These are phyloP conservation scores for Coboldia fuscipes DNA, from an alignment of 1,140 invertebrate species.

Conservation along the genomic window DNA sequence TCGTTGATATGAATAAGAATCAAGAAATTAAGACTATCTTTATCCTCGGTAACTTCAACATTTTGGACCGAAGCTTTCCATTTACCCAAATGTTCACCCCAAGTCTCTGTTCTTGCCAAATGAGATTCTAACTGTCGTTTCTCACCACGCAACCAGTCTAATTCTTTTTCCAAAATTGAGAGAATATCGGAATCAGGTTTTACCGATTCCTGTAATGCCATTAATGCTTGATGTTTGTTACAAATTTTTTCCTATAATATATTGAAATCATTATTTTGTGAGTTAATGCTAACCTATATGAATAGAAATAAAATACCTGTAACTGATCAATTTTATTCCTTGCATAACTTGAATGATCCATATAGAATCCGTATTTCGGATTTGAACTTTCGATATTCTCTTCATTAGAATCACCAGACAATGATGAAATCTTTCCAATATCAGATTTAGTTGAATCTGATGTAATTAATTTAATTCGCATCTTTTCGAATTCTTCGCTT, in stretches of 20 bases:
- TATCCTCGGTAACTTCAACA: conserved; percentile 55
- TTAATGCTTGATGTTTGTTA: conserved; percentile 59
- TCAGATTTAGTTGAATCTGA: conserved; percentile 31
- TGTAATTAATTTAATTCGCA: conserved; percentile 43
- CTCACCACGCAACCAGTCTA: conserved; percentile 56
- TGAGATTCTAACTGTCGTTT: conserved; percentile 59
- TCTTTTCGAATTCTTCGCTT: conserved; percentile 62
- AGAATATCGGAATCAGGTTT: conserved; percentile 58
- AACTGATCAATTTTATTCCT: conserved; percentile 58
- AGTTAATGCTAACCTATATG: neutral
- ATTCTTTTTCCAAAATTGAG: conserved; percentile 54
- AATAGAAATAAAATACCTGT: conserved; percentile 17
- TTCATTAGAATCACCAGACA: conserved; percentile 25
- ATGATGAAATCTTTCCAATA: conserved; percentile 10
- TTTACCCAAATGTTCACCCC: conserved; percentile 68
- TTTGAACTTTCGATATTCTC: neutral
- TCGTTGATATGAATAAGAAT: conserved; percentile 58
- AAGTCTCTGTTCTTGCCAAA: conserved; percentile 64
- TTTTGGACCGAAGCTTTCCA: conserved; percentile 68
- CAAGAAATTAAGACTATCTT: conserved; percentile 58
- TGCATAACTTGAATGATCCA: conserved; percentile 66
- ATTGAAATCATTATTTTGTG: neutral
- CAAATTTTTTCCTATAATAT: conserved; percentile 34
- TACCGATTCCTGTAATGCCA: conserved; percentile 48
- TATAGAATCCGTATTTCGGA: conserved; percentile 28